Evolutionary conservation across 2,797 vertebrate species (phyloP).

Genomic region (Myotis myotis): DNA sequence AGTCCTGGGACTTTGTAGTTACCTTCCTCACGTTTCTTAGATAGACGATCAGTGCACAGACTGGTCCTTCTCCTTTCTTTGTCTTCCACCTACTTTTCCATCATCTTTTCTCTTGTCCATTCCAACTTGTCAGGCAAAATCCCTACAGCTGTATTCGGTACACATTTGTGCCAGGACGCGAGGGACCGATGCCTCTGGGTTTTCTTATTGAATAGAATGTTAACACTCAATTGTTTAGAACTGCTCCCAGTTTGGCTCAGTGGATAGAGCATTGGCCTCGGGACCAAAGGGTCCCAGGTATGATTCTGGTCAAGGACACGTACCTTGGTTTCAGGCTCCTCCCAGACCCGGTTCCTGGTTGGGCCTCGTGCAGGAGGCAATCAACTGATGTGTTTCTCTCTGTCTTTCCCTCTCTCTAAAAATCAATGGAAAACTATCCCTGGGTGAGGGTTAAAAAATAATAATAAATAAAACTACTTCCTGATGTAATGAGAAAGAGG

Average conservation of each 20-base stretch:
- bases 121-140: too few relatives aligned
- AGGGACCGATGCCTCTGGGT: rapidly evolving
- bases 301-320: too few relatives aligned
- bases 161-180: not conserved
- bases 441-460: too few relatives aligned
- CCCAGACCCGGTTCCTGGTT: too few relatives aligned
- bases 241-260: not conserved
- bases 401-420: too few relatives aligned
- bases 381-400: too few relatives aligned
- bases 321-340: too few relatives aligned
- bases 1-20: not conserved
- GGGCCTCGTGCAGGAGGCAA: too few relatives aligned
- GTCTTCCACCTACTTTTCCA: not conserved
- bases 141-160: rapidly evolving
- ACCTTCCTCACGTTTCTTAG: rapidly evolving
- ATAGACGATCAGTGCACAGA: too few relatives aligned
- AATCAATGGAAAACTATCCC: too few relatives aligned
- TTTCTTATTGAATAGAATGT: not conserved
- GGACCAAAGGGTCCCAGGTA: too few relatives aligned
- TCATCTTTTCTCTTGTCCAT: not conserved
- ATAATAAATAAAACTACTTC: not conserved
- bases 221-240: not conserved
- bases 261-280: too few relatives aligned
- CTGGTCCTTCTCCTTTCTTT: not conserved
- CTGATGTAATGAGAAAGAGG: not conserved